A percentile compares a stretch with the other conserved stretches of the same genome.
Conservation (phyloP, 2,113 vertebrate species). For the Diphyllodes magnificus region DNA sequence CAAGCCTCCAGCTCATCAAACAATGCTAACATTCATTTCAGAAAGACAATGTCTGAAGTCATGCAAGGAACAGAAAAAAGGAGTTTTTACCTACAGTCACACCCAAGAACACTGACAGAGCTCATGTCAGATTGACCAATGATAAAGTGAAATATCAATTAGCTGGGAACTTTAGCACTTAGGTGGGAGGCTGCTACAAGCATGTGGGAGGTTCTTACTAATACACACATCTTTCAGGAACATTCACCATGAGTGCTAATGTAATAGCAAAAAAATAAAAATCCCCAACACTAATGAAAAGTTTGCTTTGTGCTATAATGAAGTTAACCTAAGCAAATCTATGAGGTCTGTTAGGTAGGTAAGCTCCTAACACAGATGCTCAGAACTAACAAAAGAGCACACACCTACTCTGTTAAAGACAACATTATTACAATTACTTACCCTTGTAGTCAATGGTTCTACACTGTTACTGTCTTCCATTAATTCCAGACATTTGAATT, state of each 20-base stretch:
- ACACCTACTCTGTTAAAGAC: not conserved
- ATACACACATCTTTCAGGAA: not conserved
- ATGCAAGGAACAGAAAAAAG: not conserved
- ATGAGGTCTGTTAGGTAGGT: not conserved
- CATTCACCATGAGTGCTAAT: not conserved
- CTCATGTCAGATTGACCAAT: not conserved
- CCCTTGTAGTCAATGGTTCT: not conserved
- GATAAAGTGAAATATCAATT: not conserved
- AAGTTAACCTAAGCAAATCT: not conserved
- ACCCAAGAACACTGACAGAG: not conserved
- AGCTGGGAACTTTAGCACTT: not conserved
- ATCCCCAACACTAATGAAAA: not conserved
- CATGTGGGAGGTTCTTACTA: not conserved
- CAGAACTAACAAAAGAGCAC: not conserved
- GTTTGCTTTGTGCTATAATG: not conserved
- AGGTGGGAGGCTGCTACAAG: not conserved
- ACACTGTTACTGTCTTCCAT: not conserved
- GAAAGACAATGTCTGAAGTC: not conserved
- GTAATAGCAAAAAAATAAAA: not conserved
- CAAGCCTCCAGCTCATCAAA: not conserved
- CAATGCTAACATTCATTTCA: rapidly evolving
- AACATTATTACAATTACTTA: not conserved
- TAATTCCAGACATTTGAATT: not conserved
- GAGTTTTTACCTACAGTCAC: not conserved
- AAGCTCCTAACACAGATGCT: not conserved